Base-by-base conservation (phyloP, 2,113 vertebrate genomes). In the Gavia stellata region DNA sequence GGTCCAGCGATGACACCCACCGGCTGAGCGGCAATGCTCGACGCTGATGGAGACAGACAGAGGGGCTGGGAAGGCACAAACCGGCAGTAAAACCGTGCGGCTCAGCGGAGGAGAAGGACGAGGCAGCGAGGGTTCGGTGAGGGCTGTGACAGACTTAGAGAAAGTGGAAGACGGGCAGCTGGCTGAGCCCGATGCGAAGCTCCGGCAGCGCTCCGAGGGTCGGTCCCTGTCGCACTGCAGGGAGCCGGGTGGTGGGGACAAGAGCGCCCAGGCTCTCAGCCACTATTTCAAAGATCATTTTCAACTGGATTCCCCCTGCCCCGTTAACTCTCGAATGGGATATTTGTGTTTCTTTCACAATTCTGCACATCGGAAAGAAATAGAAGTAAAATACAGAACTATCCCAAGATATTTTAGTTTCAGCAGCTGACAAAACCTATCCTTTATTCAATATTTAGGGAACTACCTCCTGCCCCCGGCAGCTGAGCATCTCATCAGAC, bases 81-180 rank as follows among this genome's bases (percentile, higher is more conserved):
- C 6, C 0, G 2, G 63, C 56, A 34, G 52, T 14, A 14, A 33
- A 25, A 19, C 21, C 6, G 0, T 3, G 8, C 10, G 4, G 23
- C 18, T 50, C 40, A n/a, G 33, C 1, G 0, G 28, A 34, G 73
- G 56, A 59, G 72, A 29, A 17, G 21, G 63, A 52, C 33, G 8
- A 26, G 36, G 45, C 55, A 38, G 56, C 0, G 5, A 66, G 79
- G 45, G 56, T 7, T 33, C 9, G 45, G 61, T 17, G 34, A 42
- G 42, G 33, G 34, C 45, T 21, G 28, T 3, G 66, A 21, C 18
- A 38, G 29, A 4, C 45, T 42, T 7, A 9, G 38, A 34, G 19
- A 28, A 44, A 21, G 24, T 4, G 42, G 47, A 34, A 80, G 45
- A 25, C 36, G 7, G 18, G 26, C 49, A 23, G 55, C 31, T 44